Evolutionary conservation across 2,113 vertebrate species (phyloP).

Genomic region (Heterocephalus glaber): DNA sequence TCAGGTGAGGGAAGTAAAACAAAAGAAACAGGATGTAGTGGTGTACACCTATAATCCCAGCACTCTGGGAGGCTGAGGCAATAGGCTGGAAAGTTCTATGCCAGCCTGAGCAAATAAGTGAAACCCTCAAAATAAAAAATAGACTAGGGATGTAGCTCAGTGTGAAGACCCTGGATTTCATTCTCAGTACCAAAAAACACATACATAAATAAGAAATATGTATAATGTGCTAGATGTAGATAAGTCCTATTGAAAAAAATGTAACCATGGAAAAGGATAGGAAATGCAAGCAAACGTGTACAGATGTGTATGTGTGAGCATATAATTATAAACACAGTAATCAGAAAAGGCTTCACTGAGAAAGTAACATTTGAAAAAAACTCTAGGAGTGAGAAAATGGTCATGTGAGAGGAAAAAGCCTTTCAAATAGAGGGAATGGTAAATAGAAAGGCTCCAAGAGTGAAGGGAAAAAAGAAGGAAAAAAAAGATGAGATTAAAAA

Average conservation of each 20-base stretch:
- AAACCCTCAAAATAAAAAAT: neutral
- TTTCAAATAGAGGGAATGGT: neutral
- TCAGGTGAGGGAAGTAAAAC: neutral
- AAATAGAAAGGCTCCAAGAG: conserved; percentile 14
- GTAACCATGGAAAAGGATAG: neutral
- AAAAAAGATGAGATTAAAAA: conserved; percentile 3
- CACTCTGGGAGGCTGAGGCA: neutral
- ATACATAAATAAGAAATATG: neutral
- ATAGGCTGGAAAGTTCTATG: neutral
- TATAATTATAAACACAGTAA: neutral
- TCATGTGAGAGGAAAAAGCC: neutral
- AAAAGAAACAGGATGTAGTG: neutral
- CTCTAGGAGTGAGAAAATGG: conserved; percentile 25
- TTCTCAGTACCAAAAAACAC: neutral
- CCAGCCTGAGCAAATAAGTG: neutral
- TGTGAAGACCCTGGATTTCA: neutral
- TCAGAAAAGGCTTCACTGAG: conserved; percentile 13
- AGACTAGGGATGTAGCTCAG: neutral
- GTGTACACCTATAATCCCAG: neutral
- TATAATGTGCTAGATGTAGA: neutral
- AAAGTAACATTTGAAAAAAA: conserved; percentile 10
- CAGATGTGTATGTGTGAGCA: neutral
- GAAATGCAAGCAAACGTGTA: neutral
- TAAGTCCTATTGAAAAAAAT: conserved; percentile 17
- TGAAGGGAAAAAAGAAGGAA: neutral